These are phyloP conservation scores for Pteropus alecto DNA, from an alignment of 2,113 vertebrate species.

Conservation along the genomic window DNA sequence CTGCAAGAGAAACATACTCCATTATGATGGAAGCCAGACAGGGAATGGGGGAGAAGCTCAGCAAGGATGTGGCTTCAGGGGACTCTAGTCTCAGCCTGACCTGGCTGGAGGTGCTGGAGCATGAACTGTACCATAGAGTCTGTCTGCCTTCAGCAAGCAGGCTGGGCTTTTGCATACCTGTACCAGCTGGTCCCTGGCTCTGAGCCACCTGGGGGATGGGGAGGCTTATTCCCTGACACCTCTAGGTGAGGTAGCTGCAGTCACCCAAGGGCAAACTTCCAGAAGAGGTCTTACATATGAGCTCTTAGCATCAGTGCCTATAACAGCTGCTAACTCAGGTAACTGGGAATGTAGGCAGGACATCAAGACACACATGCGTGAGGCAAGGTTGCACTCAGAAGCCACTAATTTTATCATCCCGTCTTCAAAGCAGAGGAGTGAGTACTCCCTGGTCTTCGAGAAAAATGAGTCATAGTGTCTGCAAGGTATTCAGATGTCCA, in stretches of 20 bases:
- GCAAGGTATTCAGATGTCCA: background rate
- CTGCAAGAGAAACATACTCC: background rate
- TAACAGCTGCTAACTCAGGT: background rate
- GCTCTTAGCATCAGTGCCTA: background rate
- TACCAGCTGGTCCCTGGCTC: background rate
- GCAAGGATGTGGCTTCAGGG: background rate
- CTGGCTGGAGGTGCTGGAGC: too few species aligned
- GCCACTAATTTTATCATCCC: background rate
- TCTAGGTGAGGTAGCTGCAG: background rate
- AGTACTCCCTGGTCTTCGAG: background rate
- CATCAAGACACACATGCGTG: too few species aligned
- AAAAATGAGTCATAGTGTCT: background rate
- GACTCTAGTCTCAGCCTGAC: background rate
- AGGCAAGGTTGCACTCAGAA: accelerated
- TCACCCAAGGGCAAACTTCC: too few species aligned
- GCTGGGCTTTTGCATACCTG: background rate
- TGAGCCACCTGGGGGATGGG: background rate
- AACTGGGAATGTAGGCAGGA: background rate
- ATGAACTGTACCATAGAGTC: background rate
- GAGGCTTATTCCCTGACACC: background rate
- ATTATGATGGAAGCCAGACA: accelerated
- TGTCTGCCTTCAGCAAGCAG: background rate
- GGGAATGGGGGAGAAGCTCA: background rate
- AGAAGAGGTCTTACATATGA: background rate
- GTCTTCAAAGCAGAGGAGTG: background rate